Evolutionary conservation across 2,113 vertebrate genomes (phyloP), one percentile per base, ranked within the genome.

Genomic region (Takifugu flavidus): DNA sequence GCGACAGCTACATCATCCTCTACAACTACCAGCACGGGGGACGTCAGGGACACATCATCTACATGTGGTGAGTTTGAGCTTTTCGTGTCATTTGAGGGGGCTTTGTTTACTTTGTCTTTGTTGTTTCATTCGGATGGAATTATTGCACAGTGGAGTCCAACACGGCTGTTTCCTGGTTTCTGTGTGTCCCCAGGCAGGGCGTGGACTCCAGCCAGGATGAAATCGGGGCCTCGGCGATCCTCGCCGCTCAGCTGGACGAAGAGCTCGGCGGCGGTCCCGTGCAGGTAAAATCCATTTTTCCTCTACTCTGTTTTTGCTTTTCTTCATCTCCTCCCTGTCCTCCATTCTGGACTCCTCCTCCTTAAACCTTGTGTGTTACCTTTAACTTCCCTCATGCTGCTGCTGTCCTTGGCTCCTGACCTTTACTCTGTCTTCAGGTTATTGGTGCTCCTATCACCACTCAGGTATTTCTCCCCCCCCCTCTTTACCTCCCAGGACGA

Each of bases 1-100:
- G 97, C 14, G 97, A 98, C 85, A 95, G 96, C 78, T 99, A 99
- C 74, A 97, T 99, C 75, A 93, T 99, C 82, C 85, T 94, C 25
- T 99, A 99, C 62, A 87, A 92, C 73, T 99, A 98, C 77, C 86
- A 59, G 4, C 93, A 95, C 0, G 89, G 81, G 0, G 90, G 89
- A 62, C 94, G 94, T 7, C 92, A 86, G 55, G 97, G 97, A 52
- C 94, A 98, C 81, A 95, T 99, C 59, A 98, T 99, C 79, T 99
- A 99, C 86, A 96, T 92, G 78, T 99, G 97, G 97, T 98, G 87
- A 92, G 60, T 0, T 51, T 4, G 2, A 29, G 45, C 45, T 6
- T 1, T 5, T n/a, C 6, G 3, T 46, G 31, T 34, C 2, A 6
- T 31, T 31, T 31, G 29, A 31, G 6, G 29, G 20, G 20, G 20